Percentiles rank a stretch among this genome's conserved stretches.
phyloP scores from a whole-genome alignment of 2,113 vertebrate species.

The Gymnobelideus leadbeateri region DNA sequence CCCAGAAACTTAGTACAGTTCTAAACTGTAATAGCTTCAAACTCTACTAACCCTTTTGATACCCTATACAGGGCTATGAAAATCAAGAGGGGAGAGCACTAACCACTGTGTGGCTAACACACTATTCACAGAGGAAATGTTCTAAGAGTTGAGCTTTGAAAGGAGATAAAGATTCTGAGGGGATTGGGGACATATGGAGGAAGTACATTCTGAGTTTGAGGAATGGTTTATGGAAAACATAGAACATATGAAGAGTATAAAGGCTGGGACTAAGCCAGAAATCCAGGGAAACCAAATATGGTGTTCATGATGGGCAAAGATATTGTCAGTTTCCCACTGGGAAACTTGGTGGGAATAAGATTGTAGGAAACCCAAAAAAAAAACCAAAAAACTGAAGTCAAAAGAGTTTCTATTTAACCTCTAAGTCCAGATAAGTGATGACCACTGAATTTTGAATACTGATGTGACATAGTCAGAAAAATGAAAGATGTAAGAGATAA shows the following conservation, averaged over 20 bases:
- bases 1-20: not conserved
- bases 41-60: not conserved
- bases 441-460: not conserved
- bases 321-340: not conserved
- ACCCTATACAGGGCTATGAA: not conserved
- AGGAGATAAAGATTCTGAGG: not conserved
- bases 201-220: not conserved
- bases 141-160: not conserved
- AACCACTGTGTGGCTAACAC: not conserved
- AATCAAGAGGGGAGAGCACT: not conserved
- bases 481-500: not conserved
- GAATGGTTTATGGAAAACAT: not conserved
- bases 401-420: not conserved
- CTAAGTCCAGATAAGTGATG: not conserved
- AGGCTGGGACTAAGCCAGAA: not conserved
- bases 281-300: not conserved
- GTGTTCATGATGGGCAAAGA: not conserved
- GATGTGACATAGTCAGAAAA: not conserved
- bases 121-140: not conserved
- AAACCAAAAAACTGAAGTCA: not conserved
- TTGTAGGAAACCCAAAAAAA: not conserved
- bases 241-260: not conserved
- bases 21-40: not conserved
- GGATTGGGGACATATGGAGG: not conserved
- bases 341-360: not conserved